These are phyloP conservation scores for Orientallactaga bullata DNA, from an alignment of 2,113 vertebrate species.

Conservation along the genomic window DNA sequence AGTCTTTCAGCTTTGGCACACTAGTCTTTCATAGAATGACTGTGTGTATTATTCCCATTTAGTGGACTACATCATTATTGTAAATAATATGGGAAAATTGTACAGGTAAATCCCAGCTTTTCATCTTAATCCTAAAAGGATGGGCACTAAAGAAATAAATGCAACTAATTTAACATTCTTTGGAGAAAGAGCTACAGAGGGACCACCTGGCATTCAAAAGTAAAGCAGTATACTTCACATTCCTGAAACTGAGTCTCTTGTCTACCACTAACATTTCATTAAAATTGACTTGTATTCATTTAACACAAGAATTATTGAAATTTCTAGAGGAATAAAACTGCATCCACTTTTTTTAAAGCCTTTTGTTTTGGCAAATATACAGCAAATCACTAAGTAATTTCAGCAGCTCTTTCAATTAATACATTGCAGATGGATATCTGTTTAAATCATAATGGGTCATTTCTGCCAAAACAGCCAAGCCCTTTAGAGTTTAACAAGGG, in stretches of 20 bases:
- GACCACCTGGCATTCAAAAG: background rate
- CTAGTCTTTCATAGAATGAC: background rate
- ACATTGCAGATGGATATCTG: constrained; percentile 57
- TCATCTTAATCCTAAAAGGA: constrained; percentile 15
- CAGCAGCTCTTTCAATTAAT: constrained; percentile 68
- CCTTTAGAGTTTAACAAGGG: constrained; percentile 67
- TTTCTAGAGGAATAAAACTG: constrained; percentile 51
- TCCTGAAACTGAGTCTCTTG: background rate
- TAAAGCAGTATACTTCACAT: constrained; percentile 37
- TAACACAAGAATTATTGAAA: constrained; percentile 64
- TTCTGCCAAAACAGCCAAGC: constrained; percentile 55
- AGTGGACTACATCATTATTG: background rate
- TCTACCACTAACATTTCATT: background rate
- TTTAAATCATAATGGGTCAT: constrained; percentile 60
- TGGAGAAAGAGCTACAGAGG: background rate
- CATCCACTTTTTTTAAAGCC: constrained; percentile 39
- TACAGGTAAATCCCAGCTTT: background rate
- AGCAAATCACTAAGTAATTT: constrained; percentile 57
- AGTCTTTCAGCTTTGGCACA: background rate
- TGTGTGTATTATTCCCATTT: background rate
- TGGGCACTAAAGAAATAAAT: background rate
- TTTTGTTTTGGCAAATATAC: constrained; percentile 52
- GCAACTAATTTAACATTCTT: constrained; percentile 24
- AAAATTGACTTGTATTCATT: constrained; percentile 47
- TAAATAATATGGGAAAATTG: constrained; percentile 20